phyloP scores from a whole-genome alignment of 2,888 invertebrate species.

The Drosophila conformis region DNA sequence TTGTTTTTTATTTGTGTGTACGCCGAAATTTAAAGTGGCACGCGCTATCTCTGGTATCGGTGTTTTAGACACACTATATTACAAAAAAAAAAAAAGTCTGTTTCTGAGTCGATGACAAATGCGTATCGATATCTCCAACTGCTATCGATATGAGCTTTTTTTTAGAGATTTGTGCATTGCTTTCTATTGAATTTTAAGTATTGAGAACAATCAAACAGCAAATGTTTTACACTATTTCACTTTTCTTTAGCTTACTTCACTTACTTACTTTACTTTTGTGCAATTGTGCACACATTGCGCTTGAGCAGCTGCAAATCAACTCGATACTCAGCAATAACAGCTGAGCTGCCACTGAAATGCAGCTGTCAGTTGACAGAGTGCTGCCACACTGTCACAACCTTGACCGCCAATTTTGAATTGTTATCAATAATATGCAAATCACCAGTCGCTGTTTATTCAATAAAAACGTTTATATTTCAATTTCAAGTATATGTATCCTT shows the following conservation, averaged over 20 bases:
- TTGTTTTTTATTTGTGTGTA: constrained; percentile 31
- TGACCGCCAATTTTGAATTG: constrained; percentile 21
- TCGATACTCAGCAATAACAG: constrained; percentile 31
- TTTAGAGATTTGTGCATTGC: too few species aligned
- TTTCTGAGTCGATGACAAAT: constrained; percentile 44
- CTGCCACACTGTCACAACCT: constrained; percentile 17
- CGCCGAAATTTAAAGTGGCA: constrained; percentile 54
- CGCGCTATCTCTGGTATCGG: constrained; percentile 53
- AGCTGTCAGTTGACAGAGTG: constrained; percentile 5
- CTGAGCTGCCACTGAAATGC: constrained; percentile 30
- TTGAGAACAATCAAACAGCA: background rate
- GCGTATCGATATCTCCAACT: constrained; percentile 32
- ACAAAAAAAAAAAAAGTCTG: constrained; percentile 39
- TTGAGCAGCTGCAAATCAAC: background rate
- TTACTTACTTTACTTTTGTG: background rate
- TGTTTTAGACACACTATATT: constrained; percentile 57
- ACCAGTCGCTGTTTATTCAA: constrained; percentile 48
- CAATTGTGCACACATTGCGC: background rate
- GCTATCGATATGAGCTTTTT: constrained; percentile 37
- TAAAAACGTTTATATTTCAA: constrained; percentile 76
- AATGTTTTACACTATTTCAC: too few species aligned
- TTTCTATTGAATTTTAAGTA: background rate
- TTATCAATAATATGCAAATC: background rate
- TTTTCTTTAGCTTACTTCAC: background rate
- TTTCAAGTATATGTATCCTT: constrained; percentile 61